These are phyloP conservation scores for Apis mellifera DNA, from an alignment of 1,140 invertebrate species.

Conservation along the genomic window DNA sequence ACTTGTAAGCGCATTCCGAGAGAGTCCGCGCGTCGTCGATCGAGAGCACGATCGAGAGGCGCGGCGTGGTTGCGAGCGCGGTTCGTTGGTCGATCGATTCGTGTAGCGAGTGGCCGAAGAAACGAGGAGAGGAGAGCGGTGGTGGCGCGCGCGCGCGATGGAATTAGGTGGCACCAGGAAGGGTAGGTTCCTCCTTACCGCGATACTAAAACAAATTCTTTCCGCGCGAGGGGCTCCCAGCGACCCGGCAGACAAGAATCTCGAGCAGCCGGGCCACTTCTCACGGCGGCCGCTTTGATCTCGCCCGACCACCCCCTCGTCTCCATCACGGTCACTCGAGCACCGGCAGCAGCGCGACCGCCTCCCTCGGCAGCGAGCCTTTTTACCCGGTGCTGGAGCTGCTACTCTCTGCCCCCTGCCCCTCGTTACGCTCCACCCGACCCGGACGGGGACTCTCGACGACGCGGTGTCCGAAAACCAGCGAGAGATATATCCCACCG, in stretches of 20 bases:
- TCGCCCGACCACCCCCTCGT: conserved; percentile 58
- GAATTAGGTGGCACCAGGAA: conserved; percentile 27
- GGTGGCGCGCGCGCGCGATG: neutral
- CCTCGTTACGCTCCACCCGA: neutral
- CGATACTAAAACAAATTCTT: conserved; percentile 64
- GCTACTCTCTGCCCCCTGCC: neutral
- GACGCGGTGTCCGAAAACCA: conserved; percentile 25
- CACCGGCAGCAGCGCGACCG: conserved; percentile 46
- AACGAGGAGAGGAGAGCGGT: no score
- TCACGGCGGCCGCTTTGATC: conserved; percentile 68
- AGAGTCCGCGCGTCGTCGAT: conserved; percentile 33
- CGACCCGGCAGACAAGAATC: conserved; percentile 66
- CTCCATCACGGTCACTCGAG: conserved; percentile 57
- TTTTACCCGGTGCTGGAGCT: conserved; percentile 52
- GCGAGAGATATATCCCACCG: conserved; percentile 13
- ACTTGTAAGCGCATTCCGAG: conserved; percentile 31
- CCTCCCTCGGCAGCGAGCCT: conserved; percentile 48
- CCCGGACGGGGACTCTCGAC: neutral
- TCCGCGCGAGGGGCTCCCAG: conserved; percentile 28
- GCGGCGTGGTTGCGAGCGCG: neutral
- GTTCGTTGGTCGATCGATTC: neutral
- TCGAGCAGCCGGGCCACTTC: conserved; percentile 67
- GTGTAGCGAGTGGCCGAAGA: no score
- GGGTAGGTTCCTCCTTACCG: conserved; percentile 11
- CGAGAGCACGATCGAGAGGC: neutral